phyloP scores from a whole-genome alignment of 1,140 invertebrate species.

The Mactra quadrangularis region DNA sequence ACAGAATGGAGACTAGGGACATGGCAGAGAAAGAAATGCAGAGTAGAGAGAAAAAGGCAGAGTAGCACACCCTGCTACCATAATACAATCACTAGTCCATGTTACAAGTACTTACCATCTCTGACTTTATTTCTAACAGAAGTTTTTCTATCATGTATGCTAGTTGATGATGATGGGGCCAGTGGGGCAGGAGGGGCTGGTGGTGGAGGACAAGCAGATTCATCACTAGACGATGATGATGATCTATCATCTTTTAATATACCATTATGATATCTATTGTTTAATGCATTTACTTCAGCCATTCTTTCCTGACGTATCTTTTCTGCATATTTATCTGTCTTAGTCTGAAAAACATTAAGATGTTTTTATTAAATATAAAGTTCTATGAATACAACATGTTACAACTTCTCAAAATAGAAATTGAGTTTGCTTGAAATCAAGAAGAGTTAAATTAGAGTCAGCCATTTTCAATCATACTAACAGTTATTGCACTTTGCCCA shows the following conservation, averaged over 20 bases:
- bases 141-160: constrained; percentile 57
- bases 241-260: constrained; percentile 73
- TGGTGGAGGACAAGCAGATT: not conserved
- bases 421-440: not conserved
- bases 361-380: too few relatives aligned
- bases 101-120: constrained; percentile 70
- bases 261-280: constrained; percentile 82
- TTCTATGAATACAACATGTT: too few relatives aligned
- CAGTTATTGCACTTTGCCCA: too few relatives aligned
- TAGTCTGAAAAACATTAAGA: too few relatives aligned
- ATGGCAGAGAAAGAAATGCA: too few relatives aligned
- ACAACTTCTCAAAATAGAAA: too few relatives aligned
- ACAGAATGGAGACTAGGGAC: too few relatives aligned
- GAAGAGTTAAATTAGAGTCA: too few relatives aligned
- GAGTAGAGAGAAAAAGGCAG: too few relatives aligned
- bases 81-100: too few relatives aligned
- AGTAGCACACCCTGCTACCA: too few relatives aligned
- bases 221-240: constrained; percentile 16
- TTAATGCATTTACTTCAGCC: constrained; percentile 79
- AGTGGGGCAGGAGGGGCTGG: not conserved
- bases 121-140: constrained; percentile 67
- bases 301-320: constrained; percentile 76
- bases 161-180: not conserved
- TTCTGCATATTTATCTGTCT: constrained; percentile 68
- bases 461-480: too few relatives aligned